A percentile compares a stretch with the other conserved stretches of the same genome.
phyloP scores from a whole-genome alignment of 2,888 invertebrate genomes.

The Diachrysia chrysitis region DNA sequence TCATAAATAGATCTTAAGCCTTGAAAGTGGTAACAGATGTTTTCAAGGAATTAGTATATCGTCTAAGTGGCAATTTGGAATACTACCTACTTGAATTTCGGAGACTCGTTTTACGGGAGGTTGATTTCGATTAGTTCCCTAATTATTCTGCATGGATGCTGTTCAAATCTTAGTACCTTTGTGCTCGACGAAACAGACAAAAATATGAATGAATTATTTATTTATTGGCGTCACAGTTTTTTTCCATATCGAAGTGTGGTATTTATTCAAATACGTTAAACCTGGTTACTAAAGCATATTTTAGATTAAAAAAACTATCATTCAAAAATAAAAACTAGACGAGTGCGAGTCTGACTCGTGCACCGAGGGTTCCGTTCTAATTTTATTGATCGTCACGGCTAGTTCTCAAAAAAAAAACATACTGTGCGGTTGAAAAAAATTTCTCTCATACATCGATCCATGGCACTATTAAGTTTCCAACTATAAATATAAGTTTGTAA shows the following conservation, averaged over 20 bases:
- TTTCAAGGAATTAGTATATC: neutral
- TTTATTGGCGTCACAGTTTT: neutral
- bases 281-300: neutral
- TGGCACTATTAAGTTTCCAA: too few species aligned
- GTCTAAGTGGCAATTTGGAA: neutral
- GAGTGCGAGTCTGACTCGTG: too few species aligned
- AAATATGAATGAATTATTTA: neutral
- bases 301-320: too few species aligned
- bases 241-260: neutral
- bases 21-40: conserved; percentile 5
- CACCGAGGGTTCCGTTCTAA: too few species aligned
- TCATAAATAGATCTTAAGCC: neutral
- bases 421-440: too few species aligned
- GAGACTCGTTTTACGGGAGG: conserved; percentile 14
- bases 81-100: conserved; percentile 18
- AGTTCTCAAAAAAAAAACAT: too few species aligned
- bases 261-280: neutral
- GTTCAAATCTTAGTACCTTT: neutral
- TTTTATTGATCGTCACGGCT: too few species aligned
- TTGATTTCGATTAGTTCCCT: conserved; percentile 25
- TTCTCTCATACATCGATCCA: too few species aligned
- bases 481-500: too few species aligned
- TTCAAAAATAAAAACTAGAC: too few species aligned
- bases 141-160: conserved; percentile 21
- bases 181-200: neutral